These are phyloP conservation scores for Neoascia interrupta DNA, from an alignment of 2,888 invertebrate species.

Conservation along the genomic window DNA sequence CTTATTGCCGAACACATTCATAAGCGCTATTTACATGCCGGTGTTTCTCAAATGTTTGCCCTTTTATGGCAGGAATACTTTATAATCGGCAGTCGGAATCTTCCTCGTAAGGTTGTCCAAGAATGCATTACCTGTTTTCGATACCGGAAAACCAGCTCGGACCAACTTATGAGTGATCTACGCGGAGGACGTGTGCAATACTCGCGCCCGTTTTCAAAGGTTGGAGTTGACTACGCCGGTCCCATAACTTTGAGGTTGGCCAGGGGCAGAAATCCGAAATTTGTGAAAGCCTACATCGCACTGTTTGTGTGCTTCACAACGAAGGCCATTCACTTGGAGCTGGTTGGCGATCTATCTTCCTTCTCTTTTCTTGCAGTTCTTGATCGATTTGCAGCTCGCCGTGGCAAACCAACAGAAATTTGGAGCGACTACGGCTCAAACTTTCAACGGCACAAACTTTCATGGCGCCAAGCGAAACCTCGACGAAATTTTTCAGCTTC, in stretches of 20 bases:
- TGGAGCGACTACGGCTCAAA: no score
- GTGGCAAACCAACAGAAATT: no score
- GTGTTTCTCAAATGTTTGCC: conserved; percentile 5
- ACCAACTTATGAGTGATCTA: conserved; percentile 12
- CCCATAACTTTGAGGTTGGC: neutral
- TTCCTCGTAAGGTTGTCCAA: neutral
- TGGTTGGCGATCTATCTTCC: no score
- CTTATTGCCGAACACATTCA: neutral
- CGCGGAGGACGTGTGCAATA: neutral
- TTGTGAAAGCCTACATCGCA: neutral
- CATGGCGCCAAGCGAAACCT: no score
- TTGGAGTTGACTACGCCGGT: neutral
- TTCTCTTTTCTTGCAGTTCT: no score
- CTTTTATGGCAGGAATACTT: conserved; percentile 2
- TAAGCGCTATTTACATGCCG: conserved; percentile 3
- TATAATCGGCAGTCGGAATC: conserved; percentile 18
- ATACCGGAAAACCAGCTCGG: neutral
- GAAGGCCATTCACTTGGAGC: conserved; percentile 12
- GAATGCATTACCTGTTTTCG: conserved; percentile 18
- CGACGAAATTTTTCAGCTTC: no score
- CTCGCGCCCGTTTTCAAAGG: neutral
- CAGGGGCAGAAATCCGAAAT: neutral
- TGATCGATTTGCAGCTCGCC: no score
- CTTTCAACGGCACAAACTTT: no score
- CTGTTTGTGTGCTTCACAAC: conserved; percentile 12